Evolutionary conservation across 2,888 invertebrate genomes (phyloP).

Genomic region (Apotomis betuletana): DNA sequence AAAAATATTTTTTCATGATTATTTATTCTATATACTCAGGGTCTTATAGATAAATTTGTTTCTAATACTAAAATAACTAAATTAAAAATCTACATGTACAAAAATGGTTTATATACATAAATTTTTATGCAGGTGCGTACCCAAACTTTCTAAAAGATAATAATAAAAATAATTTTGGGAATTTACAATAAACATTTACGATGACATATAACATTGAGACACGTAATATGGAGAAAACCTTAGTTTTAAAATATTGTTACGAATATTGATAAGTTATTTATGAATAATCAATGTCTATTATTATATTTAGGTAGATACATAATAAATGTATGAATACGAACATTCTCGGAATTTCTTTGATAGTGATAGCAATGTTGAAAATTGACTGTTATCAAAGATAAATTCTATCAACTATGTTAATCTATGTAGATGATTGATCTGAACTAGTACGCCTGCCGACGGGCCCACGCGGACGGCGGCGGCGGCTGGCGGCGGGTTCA

Average conservation of each 20-base stretch:
- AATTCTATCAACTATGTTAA: conserved; percentile 28
- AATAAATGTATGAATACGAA: conserved; percentile 42
- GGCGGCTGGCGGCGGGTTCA: conserved; percentile 24
- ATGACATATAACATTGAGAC: conserved; percentile 57
- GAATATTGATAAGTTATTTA: conserved; percentile 53
- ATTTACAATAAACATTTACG: conserved; percentile 69
- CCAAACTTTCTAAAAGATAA: conserved; percentile 56
- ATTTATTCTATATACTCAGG: conserved; percentile 78
- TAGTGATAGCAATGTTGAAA: conserved; percentile 58
- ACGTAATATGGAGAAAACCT: conserved; percentile 54
- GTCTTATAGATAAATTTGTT: conserved; percentile 80
- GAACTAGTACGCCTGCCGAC: neutral
- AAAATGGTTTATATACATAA: conserved; percentile 81
- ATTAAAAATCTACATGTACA: conserved; percentile 81
- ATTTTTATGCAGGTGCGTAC: conserved; percentile 73
- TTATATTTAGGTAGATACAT: conserved; percentile 30
- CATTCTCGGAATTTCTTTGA: conserved; percentile 55
- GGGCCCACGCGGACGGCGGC: neutral
- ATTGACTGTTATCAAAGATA: conserved; percentile 58
- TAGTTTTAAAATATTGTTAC: conserved; percentile 55
- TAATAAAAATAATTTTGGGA: conserved; percentile 52
- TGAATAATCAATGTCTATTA: conserved; percentile 57
- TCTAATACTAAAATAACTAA: conserved; percentile 75
- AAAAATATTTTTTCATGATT: conserved; percentile 54
- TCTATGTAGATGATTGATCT: conserved; percentile 25